Base-by-base conservation (phyloP, 1,140 invertebrate genomes). In the Diachasmimorpha longicaudata region DNA sequence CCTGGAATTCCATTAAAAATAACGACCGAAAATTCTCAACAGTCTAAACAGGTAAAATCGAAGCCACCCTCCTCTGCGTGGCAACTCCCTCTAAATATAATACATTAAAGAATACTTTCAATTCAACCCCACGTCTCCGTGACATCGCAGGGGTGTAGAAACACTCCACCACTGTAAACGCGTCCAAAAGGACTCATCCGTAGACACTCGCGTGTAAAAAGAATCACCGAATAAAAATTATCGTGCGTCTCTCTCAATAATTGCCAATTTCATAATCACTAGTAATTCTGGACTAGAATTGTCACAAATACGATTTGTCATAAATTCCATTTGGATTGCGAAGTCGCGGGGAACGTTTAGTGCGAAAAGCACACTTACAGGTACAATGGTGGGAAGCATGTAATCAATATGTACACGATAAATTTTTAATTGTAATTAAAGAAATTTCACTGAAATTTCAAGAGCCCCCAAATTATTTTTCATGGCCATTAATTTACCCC, bases 361-460 rank as follows among this genome's bases (percentile, higher is more conserved):
- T 73, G 70, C 63, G 1, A 63, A 66, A 46, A 72, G 70, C 70
- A 70, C 75, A 77, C 76, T 77, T 37, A 58, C 76, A 77, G 76
- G 76, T 77, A 77, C 76, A 72, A 55, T 19, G 16, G 70, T 68
- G 70, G 66, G 42, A 52, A 67, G 42, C 70, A 58, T 72, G 44
- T 58, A 77, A 16, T 73, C 48, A 58, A 72, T 68, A 68, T 39
- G 63, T 21, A 37, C n/a, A 39, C 31, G 31, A 68, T 68, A 31
- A 68, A 68, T 39, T 10, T 14, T 63, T 14, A 4, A 19, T 1
- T 1, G 19, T 55, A 19, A 55, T 55, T 19, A 16, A 55, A 4
- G 48, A 55, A 16, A 55, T 6, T 6, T 2, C 31, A 6, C 31
- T 31, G 31, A 31, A 31, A 31, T 31, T 31, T 31, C 31, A 9